Conservation (phyloP, 2,888 invertebrate species). For the Antheraea yamamai region DNA sequence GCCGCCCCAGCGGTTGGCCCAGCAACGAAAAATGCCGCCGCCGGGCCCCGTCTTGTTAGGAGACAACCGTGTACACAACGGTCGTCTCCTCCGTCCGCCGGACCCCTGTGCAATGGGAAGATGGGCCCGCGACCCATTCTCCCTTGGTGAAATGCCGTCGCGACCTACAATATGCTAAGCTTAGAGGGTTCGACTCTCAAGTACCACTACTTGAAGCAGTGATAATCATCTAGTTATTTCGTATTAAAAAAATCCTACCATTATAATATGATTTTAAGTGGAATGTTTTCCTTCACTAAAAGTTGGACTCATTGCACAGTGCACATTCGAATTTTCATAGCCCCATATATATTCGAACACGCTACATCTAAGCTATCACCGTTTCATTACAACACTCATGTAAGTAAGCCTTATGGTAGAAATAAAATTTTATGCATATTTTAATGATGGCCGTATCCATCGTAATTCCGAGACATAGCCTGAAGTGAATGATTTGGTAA, state of each 20-base stretch:
- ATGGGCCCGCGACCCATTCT: no score
- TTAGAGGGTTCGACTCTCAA: background rate
- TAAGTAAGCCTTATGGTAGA: background rate
- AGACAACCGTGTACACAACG: no score
- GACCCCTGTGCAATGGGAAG: no score
- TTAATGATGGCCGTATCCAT: background rate
- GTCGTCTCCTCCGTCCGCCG: no score
- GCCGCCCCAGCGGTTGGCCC: no score
- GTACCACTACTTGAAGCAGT: background rate
- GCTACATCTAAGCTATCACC: background rate
- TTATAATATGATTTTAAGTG: background rate
- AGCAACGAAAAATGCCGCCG: no score
- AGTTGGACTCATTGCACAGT: no score
- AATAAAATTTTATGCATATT: background rate
- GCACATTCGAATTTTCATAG: no score
- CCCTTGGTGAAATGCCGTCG: no score
- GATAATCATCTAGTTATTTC: no score
- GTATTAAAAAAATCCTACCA: background rate
- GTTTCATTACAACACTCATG: background rate
- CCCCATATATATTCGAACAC: background rate
- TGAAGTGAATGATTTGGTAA: background rate
- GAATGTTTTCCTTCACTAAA: background rate
- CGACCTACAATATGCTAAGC: background rate
- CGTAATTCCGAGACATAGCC: background rate
- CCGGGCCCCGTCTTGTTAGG: no score